Evolutionary conservation across 2,113 vertebrate species (phyloP), one percentile per base, ranked within the genome.

Genomic region (Phaethon lepturus): DNA sequence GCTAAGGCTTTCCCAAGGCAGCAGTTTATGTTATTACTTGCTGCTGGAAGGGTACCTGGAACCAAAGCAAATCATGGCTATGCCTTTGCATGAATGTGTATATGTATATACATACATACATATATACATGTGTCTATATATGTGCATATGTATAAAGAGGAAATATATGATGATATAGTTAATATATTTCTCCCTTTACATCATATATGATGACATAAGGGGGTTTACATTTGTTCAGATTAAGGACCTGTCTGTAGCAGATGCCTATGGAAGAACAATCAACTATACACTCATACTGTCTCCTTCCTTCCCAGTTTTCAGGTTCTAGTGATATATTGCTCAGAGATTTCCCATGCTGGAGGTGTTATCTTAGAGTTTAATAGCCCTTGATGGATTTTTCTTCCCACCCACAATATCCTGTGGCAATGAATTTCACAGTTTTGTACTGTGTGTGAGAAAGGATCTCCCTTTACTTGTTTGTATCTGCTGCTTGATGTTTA

Each of bases 401-500:
- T 77, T 86, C 49, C 76, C 42, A 66, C 50, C 59, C 59, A 86
- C 45, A 77, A 26, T 55, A 83, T 66, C 53, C 24, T 8, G 10
- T 66, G 84, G 53, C 76, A 66, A 49, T 73, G 29, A 89, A 89
- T 91, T 91, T 94, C 26, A 71, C 29, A 45, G 29, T 77, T 95
- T 86, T 91, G 31, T 69, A 50, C 19, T 62, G 26, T 77, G 29
- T 77, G 24, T 71, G 86, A 88, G 74, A 58, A 89, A 86, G 63
- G 44, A 87, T 67, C 19, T 91, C 68, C 68, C 68, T 89, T 96
- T 84, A 81, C 55, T 81, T 81, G 77, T 87, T 95, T 63, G 60
- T 91, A 90, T 68, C 31, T 91, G 45, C n/a, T 80, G 63, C 59
- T 84, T 81, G 89, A 94, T 76, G 44, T 79, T 94, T 86, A 73